Conservation (phyloP, 2,113 vertebrate genomes). For the Tachysurus vachellii region DNA sequence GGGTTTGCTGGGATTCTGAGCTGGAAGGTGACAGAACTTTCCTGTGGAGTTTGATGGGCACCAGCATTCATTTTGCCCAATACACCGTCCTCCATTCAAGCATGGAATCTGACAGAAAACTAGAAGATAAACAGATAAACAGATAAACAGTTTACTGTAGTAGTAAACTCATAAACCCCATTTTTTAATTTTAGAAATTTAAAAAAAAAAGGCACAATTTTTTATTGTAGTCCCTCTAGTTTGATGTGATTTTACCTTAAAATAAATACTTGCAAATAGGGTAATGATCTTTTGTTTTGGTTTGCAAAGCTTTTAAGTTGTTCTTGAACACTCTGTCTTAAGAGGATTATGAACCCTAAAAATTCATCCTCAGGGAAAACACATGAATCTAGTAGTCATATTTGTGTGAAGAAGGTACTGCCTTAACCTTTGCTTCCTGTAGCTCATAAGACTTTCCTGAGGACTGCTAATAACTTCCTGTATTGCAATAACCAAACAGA, state of each 20-base stretch:
- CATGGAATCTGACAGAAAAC: constrained; percentile 81
- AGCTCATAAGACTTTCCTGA: constrained; percentile 24
- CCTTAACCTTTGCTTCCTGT: constrained; percentile 32
- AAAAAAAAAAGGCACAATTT: neutral
- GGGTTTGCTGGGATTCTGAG: constrained; percentile 59
- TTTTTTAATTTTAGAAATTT: neutral
- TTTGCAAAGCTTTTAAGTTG: constrained; percentile 50
- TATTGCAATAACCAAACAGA: neutral
- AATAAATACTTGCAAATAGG: constrained; percentile 57
- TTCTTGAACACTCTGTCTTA: neutral
- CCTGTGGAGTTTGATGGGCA: constrained; percentile 80
- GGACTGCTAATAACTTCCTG: constrained; percentile 27
- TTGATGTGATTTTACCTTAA: neutral
- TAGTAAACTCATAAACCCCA: neutral
- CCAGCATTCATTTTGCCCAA: constrained; percentile 75
- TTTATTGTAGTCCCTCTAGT: neutral
- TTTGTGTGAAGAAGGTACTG: neutral
- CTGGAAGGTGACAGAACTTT: constrained; percentile 78
- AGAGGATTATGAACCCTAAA: constrained; percentile 51
- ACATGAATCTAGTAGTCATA: constrained; percentile 27
- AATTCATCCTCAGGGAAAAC: constrained; percentile 44
- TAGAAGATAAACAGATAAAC: constrained; percentile 56
- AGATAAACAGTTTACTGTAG: too few species aligned
- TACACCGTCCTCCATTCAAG: constrained; percentile 74
- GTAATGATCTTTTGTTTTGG: constrained; percentile 49